Percentiles rank a stretch among this genome's conserved stretches.
phyloP scores from a whole-genome alignment of 2,888 invertebrate species.

The Petrophora chlorosata region DNA sequence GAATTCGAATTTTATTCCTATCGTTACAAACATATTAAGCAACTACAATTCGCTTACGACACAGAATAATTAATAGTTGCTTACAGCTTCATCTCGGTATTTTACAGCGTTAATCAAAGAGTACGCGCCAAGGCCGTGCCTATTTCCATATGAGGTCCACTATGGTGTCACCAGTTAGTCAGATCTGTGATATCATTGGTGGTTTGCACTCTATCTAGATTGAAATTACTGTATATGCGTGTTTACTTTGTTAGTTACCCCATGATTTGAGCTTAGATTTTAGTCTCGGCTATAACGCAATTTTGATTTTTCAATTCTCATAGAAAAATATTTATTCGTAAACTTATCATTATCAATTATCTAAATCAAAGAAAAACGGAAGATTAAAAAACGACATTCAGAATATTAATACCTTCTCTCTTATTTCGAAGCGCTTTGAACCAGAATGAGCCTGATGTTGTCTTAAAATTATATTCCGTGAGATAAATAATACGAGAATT shows the following conservation, averaged over 20 bases:
- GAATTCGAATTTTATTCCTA: too few relatives aligned
- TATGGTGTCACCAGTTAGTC: slow-evolving; percentile 45
- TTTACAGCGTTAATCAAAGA: slow-evolving; percentile 34
- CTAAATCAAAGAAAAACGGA: too few relatives aligned
- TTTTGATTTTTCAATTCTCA: too few relatives aligned
- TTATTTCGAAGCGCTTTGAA: background rate
- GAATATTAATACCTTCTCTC: background rate
- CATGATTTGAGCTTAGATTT: too few relatives aligned
- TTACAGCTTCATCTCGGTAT: slow-evolving; percentile 15
- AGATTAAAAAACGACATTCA: too few relatives aligned
- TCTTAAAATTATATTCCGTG: background rate
- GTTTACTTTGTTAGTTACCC: background rate
- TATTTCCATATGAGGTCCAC: slow-evolving; percentile 50
- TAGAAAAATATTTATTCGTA: too few relatives aligned
- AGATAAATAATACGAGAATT: slow-evolving; percentile 5
- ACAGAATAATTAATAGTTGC: too few relatives aligned
- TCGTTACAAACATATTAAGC: too few relatives aligned
- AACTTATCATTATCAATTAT: too few relatives aligned
- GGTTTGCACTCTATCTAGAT: slow-evolving; percentile 17
- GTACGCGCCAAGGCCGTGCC: slow-evolving; percentile 43
- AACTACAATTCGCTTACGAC: too few relatives aligned
- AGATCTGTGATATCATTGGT: slow-evolving; percentile 41
- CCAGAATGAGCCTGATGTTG: background rate
- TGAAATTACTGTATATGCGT: slow-evolving; percentile 1
- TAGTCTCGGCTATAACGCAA: too few relatives aligned